Evolutionary conservation across 1,140 invertebrate genomes (phyloP), one percentile per base, ranked within the genome.

Genomic region (Cotesia chilonis): DNA sequence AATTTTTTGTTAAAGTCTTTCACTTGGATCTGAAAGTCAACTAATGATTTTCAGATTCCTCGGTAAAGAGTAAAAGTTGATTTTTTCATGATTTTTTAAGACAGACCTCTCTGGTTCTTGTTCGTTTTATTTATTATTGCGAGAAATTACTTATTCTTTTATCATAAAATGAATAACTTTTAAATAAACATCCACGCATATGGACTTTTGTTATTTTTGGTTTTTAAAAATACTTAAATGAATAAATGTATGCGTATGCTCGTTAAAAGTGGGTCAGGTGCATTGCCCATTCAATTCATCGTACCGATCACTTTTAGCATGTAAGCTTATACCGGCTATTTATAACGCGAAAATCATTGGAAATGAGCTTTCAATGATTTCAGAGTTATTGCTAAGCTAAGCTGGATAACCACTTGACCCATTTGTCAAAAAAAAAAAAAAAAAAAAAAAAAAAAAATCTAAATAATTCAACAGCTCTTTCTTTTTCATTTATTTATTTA

Each of bases 221-320:
- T 9, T 6, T 47, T 9, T 9, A 47, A 9, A 47, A 47, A 68
- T 47, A 68, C 37, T 10, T 14, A 1, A 7, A 61, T 17, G 6
- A 61, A 70, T 37, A 70, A 17, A 72, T 35, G 4, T 66, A 51
- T n/a, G 67, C 28, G 20, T 47, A 36, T 73, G 20, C 59, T 64
- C 12, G 38, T 14, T 12, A 70, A 76, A 78, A 74, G 65, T 80
- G 64, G 79, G 79, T 77, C 79, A 78, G 67, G 20, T 74, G 72
- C 70, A 76, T 69, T 65, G 63, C 37, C 41, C 63, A 64, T 71
- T 68, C 71, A 72, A 70, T 10, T 51, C 67, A 55, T 74, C 60
- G 14, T 68, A 59, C 59, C 68, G 66, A 74, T 69, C 51, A 61
- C 73, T 74, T 54, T 47, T 47, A 47, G 68, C 66, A 54, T 63